Evolutionary conservation across 2,113 vertebrate genomes (phyloP).

Genomic region (Pithys albifrons): DNA sequence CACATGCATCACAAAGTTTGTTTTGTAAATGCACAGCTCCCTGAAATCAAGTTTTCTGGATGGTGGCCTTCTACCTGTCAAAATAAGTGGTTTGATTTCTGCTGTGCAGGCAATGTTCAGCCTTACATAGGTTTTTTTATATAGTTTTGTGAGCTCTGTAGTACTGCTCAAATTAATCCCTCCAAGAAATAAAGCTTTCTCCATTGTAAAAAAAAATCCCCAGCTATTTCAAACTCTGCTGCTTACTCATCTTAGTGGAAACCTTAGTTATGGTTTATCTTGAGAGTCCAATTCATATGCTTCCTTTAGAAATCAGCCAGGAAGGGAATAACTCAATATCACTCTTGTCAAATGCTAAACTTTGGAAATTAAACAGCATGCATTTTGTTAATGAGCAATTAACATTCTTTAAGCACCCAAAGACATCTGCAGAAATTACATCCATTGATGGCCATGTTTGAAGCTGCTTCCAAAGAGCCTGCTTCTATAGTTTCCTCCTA

Average conservation of each 20-base stretch:
- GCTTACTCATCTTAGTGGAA: not conserved
- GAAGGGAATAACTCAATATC: not conserved
- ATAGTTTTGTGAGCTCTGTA: conserved; percentile 14
- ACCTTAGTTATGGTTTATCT: not conserved
- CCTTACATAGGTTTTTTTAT: not conserved
- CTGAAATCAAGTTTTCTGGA: conserved; percentile 41
- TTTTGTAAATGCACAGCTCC: conserved; percentile 2
- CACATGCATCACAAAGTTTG: not conserved
- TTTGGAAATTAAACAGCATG: not conserved
- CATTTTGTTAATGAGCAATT: conserved; percentile 32
- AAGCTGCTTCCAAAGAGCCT: not conserved
- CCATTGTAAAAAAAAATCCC: not conserved
- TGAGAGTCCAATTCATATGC: not conserved
- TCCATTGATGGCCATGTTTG: accelerated
- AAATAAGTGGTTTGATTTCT: conserved; percentile 29
- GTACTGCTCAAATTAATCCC: not conserved
- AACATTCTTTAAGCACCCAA: not conserved
- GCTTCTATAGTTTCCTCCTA: not conserved
- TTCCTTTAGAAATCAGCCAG: not conserved
- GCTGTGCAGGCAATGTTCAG: not conserved
- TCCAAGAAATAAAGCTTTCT: conserved; percentile 5
- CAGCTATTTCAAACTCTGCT: not conserved
- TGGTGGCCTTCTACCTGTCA: not conserved
- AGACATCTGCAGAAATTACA: not conserved
- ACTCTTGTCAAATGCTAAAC: not conserved